phyloP scores from a whole-genome alignment of 2,888 invertebrate genomes.

The Plagodis pulveraria region DNA sequence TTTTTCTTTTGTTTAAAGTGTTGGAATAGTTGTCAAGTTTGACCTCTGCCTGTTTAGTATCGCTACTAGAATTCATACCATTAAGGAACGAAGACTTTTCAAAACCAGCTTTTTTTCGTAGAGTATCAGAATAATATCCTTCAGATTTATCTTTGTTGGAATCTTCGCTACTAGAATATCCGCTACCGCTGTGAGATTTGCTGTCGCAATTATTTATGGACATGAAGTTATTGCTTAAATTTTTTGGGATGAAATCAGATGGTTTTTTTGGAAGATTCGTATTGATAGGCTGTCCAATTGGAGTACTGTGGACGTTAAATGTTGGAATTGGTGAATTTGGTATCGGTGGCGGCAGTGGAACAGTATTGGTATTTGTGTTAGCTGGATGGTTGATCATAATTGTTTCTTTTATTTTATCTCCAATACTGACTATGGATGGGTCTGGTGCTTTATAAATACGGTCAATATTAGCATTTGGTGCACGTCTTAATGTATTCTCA shows the following conservation, averaged over 20 bases:
- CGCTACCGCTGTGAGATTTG: slow-evolving; percentile 58
- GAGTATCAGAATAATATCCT: slow-evolving; percentile 53
- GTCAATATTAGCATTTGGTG: slow-evolving; percentile 62
- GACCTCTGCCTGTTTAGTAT: slow-evolving; percentile 53
- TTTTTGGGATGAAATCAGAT: slow-evolving; percentile 55
- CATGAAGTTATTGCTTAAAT: slow-evolving; percentile 41
- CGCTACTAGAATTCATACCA: slow-evolving; percentile 55
- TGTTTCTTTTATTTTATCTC: slow-evolving; percentile 70
- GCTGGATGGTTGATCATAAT: slow-evolving; percentile 64
- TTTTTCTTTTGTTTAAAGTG: slow-evolving; percentile 69
- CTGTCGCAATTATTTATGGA: slow-evolving; percentile 47
- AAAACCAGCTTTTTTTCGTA: slow-evolving; percentile 57
- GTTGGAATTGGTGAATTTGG: slow-evolving; percentile 73
- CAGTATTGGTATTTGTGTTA: slow-evolving; percentile 48
- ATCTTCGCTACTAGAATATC: slow-evolving; percentile 61
- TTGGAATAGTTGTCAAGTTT: slow-evolving; percentile 64
- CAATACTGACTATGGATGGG: slow-evolving; percentile 56
- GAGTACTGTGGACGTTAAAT: slow-evolving; percentile 61
- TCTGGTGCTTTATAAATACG: slow-evolving; percentile 64
- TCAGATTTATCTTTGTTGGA: slow-evolving; percentile 64
- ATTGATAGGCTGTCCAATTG: slow-evolving; percentile 47
- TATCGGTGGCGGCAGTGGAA: slow-evolving; percentile 69
- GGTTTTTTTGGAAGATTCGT: slow-evolving; percentile 47
- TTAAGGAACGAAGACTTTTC: slow-evolving; percentile 63
- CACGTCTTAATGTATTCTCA: slow-evolving; percentile 60